Conservation (phyloP, 2,113 vertebrate species). For the Aptenodytes patagonicus region DNA sequence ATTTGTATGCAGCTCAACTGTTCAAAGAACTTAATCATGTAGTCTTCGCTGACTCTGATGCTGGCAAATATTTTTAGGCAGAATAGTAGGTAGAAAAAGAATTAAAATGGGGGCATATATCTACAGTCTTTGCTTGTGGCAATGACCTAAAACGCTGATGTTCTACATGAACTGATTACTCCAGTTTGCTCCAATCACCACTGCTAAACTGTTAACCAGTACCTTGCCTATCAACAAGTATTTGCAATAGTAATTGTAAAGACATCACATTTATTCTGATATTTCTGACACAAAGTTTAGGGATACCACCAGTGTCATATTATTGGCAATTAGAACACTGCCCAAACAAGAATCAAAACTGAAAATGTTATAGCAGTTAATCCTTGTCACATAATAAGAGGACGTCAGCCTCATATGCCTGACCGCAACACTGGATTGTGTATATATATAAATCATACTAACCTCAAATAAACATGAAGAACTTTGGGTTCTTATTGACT, state of each 20-base stretch:
- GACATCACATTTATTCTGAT: neutral
- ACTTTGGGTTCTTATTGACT: neutral
- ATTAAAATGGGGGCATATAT: neutral
- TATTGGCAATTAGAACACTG: neutral
- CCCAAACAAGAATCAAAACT: neutral
- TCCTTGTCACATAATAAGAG: neutral
- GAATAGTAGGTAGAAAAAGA: neutral
- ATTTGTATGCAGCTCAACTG: neutral
- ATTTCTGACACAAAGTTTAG: neutral
- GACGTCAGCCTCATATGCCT: neutral
- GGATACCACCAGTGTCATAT: neutral
- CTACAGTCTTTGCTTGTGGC: neutral
- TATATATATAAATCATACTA: neutral
- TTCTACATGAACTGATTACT: neutral
- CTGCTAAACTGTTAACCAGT: neutral
- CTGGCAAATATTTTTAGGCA: neutral
- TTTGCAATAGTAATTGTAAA: neutral
- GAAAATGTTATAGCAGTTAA: neutral
- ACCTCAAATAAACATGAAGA: neutral
- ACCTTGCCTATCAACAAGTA: neutral
- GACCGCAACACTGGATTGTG: neutral
- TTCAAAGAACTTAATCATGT: neutral
- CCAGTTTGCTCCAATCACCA: neutral
- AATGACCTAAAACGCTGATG: neutral
- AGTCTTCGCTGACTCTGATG: neutral